Evolutionary conservation across 2,888 invertebrate species (phyloP), one percentile per base, ranked within the genome.

Genomic region (Acleris literana): DNA sequence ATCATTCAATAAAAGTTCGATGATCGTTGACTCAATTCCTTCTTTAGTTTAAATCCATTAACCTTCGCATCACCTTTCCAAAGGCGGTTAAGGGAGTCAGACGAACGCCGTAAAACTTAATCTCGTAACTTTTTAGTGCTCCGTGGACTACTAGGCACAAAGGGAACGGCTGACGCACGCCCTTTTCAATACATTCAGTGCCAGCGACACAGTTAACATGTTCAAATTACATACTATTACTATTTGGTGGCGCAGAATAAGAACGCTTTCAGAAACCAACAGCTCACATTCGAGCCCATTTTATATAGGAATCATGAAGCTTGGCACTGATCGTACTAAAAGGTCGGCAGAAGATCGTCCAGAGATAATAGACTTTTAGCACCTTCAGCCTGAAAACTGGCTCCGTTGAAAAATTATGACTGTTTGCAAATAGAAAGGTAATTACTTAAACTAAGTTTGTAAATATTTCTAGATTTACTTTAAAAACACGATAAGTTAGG

Each of bases 111-210:
- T 46, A 17, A 46, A 46, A 17, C 46, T 46, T n/a, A 46, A 46
- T 46, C 46, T 46, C 46, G 46, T 46, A 46, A 46, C 46, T n/a
- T 46, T 17, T 46, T 46, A 46, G 46, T 46, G 16, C 46, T n/a
- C 6, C 46, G 17, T 44, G 20, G 11, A 20, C 18, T 18, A 51
- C n/a, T 22, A 22, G 22, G 51, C 51, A 51, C 51, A 51, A 20
- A 51, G 20, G 17, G 20, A 17, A 17, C n/a, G 46, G 46, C 46
- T 17, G 46, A 46, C 46, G 46, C 46, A 17, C n/a, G 46, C n/a
- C 46, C 46, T n/a, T 46, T 46, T n/a, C 1, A 39, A 4, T 39
- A 39, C 13, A 39, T 39, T 13, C 39, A 13, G 39, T 13, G 4
- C 39, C 39, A 39, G 39, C 39, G 39, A 39, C 39, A 39, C 39